Percentiles rank a stretch among this genome's conserved stretches.
Evolutionary conservation across 2,113 vertebrate genomes (phyloP).

Genomic region (Clarias batrachus): DNA sequence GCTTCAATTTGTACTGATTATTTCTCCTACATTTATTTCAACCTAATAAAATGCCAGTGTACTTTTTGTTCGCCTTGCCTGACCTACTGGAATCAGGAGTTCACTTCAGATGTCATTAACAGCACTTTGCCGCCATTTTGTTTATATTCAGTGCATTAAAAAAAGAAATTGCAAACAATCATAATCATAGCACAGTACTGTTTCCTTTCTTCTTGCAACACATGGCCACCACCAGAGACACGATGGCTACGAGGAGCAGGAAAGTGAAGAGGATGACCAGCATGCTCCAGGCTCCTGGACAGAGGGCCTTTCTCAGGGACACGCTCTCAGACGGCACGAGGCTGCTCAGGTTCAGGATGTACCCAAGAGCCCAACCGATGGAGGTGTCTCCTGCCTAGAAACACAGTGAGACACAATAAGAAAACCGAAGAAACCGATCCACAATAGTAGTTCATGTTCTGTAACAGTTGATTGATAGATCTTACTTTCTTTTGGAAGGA

Average conservation of each 20-base stretch:
- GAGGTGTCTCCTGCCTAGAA: constrained; percentile 73
- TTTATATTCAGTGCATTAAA: constrained; percentile 31
- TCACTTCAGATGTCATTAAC: neutral
- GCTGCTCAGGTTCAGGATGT: constrained; percentile 88
- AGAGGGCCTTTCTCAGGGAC: constrained; percentile 57
- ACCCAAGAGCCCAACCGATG: constrained; percentile 89
- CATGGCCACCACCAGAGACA: constrained; percentile 47
- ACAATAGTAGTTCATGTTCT: neutral
- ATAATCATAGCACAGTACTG: constrained; percentile 56
- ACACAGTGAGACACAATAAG: neutral
- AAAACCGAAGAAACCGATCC: neutral
- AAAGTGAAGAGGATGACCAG: constrained; percentile 68
- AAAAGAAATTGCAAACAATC: neutral
- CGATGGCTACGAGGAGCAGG: constrained; percentile 54
- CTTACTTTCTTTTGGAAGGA: constrained; percentile 79
- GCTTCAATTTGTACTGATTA: neutral
- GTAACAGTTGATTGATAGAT: neutral
- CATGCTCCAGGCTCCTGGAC: constrained; percentile 67
- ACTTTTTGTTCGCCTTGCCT: neutral
- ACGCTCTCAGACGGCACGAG: constrained; percentile 73
- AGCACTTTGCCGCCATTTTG: neutral
- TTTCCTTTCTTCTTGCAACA: constrained; percentile 54
- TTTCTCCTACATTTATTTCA: neutral
- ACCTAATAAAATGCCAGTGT: neutral
- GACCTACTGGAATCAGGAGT: neutral